Conservation (phyloP, 2,888 invertebrate species). For the Platycheirus rosarum region DNA sequence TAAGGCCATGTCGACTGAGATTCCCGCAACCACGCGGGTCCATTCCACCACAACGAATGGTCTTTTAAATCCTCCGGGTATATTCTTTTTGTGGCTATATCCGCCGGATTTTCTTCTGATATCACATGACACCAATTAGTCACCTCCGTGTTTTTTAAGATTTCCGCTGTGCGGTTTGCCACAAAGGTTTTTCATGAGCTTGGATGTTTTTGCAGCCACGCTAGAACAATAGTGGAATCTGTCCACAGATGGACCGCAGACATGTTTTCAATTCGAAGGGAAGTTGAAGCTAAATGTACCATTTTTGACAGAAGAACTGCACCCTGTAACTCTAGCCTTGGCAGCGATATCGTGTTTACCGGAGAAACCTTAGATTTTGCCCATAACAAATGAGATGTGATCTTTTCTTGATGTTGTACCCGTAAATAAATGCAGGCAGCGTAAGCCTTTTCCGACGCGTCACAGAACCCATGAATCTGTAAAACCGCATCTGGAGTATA, state of each 20-base stretch:
- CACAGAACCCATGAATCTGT: slow-evolving; percentile 42
- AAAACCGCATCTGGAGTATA: neutral
- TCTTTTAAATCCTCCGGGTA: slow-evolving; percentile 24
- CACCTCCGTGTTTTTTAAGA: slow-evolving; percentile 37
- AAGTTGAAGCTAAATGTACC: neutral
- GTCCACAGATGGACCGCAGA: slow-evolving; percentile 27
- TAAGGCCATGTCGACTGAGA: slow-evolving; percentile 33
- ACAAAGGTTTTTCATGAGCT: slow-evolving; percentile 49
- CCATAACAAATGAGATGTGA: neutral
- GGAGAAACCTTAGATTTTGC: slow-evolving; percentile 69
- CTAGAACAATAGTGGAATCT: slow-evolving; percentile 32
- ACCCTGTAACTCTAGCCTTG: slow-evolving; percentile 59
- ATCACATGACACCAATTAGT: slow-evolving; percentile 55
- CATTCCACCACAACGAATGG: slow-evolving; percentile 54
- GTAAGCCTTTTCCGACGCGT: slow-evolving; percentile 33
- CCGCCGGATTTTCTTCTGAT: slow-evolving; percentile 52
- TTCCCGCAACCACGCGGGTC: slow-evolving; percentile 34
- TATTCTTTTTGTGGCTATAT: slow-evolving; percentile 55
- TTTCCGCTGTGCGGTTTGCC: slow-evolving; percentile 46
- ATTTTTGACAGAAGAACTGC: slow-evolving; percentile 59
- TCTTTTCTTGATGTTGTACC: neutral
- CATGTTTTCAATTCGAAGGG: neutral
- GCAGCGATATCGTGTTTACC: slow-evolving; percentile 48
- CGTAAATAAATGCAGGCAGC: slow-evolving; percentile 9
- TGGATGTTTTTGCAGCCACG: slow-evolving; percentile 24